phyloP scores from a whole-genome alignment of 2,888 invertebrate species.

The Drosophila nr. perissopoda region DNA sequence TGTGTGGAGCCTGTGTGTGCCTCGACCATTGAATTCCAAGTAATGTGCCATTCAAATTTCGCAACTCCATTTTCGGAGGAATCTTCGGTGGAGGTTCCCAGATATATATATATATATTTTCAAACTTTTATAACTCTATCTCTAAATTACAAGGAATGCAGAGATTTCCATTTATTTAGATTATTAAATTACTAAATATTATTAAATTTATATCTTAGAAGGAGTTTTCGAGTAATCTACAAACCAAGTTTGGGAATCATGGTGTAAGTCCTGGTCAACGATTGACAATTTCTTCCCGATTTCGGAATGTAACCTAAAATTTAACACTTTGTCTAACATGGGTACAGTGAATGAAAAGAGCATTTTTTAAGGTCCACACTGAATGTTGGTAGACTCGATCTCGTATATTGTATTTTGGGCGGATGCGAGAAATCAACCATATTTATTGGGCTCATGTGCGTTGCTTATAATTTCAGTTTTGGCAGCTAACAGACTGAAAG shows the following conservation, averaged over 20 bases:
- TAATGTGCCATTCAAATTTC: not conserved
- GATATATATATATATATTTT: not conserved
- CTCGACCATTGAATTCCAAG: not conserved
- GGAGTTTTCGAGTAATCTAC: not conserved
- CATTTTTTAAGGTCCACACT: not conserved
- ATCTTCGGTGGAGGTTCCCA: not conserved
- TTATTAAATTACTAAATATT: not conserved
- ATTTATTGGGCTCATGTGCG: conserved; percentile 84
- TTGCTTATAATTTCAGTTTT: conserved; percentile 80
- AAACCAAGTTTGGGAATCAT: not conserved
- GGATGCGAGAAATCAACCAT: conserved; percentile 77
- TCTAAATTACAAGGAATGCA: not conserved
- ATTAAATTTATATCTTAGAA: not conserved
- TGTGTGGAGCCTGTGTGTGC: not conserved
- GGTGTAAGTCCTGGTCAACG: too few species aligned
- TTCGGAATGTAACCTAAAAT: not conserved
- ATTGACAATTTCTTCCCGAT: not conserved
- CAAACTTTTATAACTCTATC: not conserved
- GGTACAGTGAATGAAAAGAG: not conserved
- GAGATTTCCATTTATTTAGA: not conserved
- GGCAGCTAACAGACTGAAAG: conserved; percentile 51
- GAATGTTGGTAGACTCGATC: not conserved
- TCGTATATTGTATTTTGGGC: conserved; percentile 37
- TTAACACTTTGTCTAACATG: not conserved
- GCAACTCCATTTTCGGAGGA: not conserved